These are phyloP conservation scores for Thecophora atra DNA, from an alignment of 2,888 invertebrate species.

Conservation along the genomic window DNA sequence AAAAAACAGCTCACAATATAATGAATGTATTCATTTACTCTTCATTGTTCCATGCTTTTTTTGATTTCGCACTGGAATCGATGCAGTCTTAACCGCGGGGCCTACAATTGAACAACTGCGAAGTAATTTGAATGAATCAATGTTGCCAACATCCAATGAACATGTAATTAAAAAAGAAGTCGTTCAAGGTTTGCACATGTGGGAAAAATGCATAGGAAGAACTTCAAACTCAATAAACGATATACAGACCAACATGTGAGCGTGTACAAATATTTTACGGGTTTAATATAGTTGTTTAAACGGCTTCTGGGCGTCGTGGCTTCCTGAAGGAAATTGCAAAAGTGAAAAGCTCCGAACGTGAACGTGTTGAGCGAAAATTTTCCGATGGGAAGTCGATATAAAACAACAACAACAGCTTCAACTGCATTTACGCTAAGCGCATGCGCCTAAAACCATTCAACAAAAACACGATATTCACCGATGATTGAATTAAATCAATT, in stretches of 20 bases:
- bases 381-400: constrained; percentile 3
- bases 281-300: neutral
- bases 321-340: constrained; percentile 27
- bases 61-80: too few relatives aligned
- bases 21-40: too few relatives aligned
- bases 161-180: too few relatives aligned
- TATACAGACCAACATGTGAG: neutral
- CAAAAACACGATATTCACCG: too few relatives aligned
- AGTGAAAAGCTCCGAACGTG: neutral
- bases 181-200: neutral
- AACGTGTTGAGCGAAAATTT: constrained; percentile 9
- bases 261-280: neutral
- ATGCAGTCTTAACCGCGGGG: too few relatives aligned
- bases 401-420: neutral
- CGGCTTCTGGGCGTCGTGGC: neutral
- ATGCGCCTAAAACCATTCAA: neutral
- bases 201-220: neutral
- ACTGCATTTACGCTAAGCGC: neutral
- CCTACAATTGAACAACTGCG: too few relatives aligned
- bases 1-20: too few relatives aligned
- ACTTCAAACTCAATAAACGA: neutral
- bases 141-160: too few relatives aligned
- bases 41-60: too few relatives aligned
- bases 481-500: too few relatives aligned
- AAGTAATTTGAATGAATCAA: too few relatives aligned